These are phyloP conservation scores for Atherinosoma microstoma DNA, from an alignment of 2,797 vertebrate genomes.

Conservation along the genomic window DNA sequence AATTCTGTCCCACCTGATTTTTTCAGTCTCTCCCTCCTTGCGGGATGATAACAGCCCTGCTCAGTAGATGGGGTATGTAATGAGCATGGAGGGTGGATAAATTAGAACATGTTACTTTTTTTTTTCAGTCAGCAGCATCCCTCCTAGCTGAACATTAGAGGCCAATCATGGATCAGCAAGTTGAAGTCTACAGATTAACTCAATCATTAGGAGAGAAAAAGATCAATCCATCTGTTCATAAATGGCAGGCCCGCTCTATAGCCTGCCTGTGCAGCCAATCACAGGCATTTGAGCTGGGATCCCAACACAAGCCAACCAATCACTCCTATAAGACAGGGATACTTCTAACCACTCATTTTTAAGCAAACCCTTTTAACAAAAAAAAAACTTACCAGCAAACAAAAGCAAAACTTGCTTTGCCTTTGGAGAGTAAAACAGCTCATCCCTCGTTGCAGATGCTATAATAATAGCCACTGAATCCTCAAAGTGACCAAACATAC, in stretches of 20 bases:
- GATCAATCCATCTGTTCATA: slow-evolving; percentile 60
- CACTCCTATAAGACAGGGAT: slow-evolving; percentile 16
- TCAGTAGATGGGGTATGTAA: slow-evolving; percentile 53
- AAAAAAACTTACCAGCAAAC: slow-evolving; percentile 4
- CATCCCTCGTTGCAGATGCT: slow-evolving; percentile 17
- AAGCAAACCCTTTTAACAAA: slow-evolving; percentile 3
- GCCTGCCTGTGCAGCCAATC: slow-evolving; percentile 59
- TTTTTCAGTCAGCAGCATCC: slow-evolving; percentile 59
- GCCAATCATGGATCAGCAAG: slow-evolving; percentile 40
- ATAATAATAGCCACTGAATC: slow-evolving; percentile 40
- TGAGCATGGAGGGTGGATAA: too few species aligned
- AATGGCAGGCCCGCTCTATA: slow-evolving; percentile 53
- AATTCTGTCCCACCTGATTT: slow-evolving; percentile 56
- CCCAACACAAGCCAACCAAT: slow-evolving; percentile 65
- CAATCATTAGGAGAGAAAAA: slow-evolving; percentile 60
- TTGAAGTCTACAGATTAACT: slow-evolving; percentile 60
- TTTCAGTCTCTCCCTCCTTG: slow-evolving; percentile 44
- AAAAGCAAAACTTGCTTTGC: slow-evolving; percentile 12
- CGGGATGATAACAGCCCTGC: slow-evolving; percentile 59
- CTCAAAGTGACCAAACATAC: slow-evolving; percentile 39
- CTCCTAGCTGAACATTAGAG: slow-evolving; percentile 63
- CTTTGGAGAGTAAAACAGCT: slow-evolving; percentile 20
- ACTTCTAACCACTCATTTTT: not conserved
- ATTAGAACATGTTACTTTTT: slow-evolving; percentile 6
- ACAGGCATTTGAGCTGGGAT: slow-evolving; percentile 43